phyloP scores from a whole-genome alignment of 2,797 vertebrate genomes.

The Coracias cyanogaster region DNA sequence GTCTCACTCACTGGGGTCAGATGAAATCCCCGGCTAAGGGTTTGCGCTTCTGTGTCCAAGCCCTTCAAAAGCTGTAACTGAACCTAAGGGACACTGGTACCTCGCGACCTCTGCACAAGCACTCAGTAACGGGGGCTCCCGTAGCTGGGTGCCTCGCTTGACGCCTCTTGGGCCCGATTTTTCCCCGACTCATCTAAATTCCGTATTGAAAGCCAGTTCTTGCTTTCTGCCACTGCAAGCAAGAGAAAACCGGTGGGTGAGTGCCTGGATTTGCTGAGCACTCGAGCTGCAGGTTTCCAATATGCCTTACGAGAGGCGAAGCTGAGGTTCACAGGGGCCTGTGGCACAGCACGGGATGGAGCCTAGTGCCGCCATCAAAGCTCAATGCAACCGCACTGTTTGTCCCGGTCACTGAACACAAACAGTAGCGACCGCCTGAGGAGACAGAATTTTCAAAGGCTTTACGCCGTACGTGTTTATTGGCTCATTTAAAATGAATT shows the following conservation, averaged over 20 bases:
- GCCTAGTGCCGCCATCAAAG: neutral
- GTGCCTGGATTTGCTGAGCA: neutral
- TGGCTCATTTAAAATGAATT: neutral
- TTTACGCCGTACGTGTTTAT: fast-evolving
- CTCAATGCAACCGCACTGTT: neutral
- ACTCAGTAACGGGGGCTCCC: neutral
- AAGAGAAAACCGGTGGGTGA: neutral
- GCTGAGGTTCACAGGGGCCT: neutral
- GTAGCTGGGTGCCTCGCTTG: neutral
- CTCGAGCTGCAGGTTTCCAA: neutral
- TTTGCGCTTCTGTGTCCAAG: neutral
- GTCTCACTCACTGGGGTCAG: neutral
- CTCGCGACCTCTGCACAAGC: neutral
- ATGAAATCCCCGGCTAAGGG: neutral
- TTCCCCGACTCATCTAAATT: fast-evolving
- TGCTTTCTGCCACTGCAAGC: neutral
- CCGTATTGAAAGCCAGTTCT: neutral
- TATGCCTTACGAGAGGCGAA: neutral
- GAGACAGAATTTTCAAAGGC: neutral
- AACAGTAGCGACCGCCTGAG: neutral
- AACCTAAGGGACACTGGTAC: neutral
- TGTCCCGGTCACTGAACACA: neutral
- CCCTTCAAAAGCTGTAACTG: neutral
- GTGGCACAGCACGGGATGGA: neutral
- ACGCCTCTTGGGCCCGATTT: neutral